Base-by-base conservation (phyloP, 2,888 invertebrate species). In the Leptopilina drosophilae region DNA sequence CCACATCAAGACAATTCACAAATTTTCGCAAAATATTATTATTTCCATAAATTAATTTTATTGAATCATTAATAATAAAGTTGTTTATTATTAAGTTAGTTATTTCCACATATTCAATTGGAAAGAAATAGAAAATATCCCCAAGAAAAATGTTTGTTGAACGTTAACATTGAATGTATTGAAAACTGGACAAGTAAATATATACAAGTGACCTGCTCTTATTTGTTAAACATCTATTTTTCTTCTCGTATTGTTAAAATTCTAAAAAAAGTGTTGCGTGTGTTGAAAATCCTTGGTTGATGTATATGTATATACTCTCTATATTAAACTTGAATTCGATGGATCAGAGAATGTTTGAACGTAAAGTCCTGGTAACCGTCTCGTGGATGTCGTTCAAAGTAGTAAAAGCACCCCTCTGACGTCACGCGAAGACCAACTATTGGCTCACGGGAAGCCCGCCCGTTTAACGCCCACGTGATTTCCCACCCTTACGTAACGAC, bases 371-470 rank as follows among this genome's bases (percentile, higher is more conserved):
- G 79, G 65, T 78, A 79, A 81, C 79, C 67, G 62, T 65, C 46
- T 67, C 56, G 64, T 65, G 76, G 14, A 66, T 33, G 77, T 80
- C 77, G 73, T 79, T 79, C 81, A 56, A 67, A 76, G 76, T 12
- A 66, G 73, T 66, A 42, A 75, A 69, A 62, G 73, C 78, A 59
- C 56, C 59, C 49, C 46, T 56, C 64, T 64, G 66, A 78, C 78
- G 79, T 65, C 53, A 78, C 12, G 46, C 42, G n/a, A 14, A 66
- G 64, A 46, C 59, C 56, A 73, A 75, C 40, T 78, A 77, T 88
- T 87, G 89, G 88, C 79, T 78, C 77, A 42, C 14, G 59, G 12
- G 76, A 65, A 88, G 80, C 85, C 87, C 90, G 90, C 90, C 90
- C 84, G 81, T 78, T 46, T 26, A 33, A 53, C 56, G 69, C 59